A percentile compares a stretch with the other conserved stretches of the same genome.
phyloP scores from a whole-genome alignment of 2,888 invertebrate species.

The Ormyrus pomaceus region DNA sequence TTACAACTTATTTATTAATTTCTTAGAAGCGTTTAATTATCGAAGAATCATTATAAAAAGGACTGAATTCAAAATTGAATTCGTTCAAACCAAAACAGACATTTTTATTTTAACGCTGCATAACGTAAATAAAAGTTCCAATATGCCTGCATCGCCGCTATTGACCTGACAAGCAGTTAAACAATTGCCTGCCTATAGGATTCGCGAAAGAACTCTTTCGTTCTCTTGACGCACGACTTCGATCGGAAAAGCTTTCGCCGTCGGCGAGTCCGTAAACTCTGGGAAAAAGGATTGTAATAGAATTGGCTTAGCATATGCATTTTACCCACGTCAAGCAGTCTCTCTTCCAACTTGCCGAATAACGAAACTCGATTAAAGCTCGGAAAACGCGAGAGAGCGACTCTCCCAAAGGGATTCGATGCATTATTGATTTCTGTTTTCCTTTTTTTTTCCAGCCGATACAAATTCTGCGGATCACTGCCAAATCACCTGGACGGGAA shows the following conservation, averaged over 20 bases:
- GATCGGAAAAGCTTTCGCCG: constrained; percentile 39
- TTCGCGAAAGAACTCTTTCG: constrained; percentile 17
- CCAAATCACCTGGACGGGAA: constrained; percentile 84
- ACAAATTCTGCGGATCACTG: constrained; percentile 79
- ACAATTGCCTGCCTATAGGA: not conserved
- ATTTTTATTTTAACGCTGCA: too few species aligned
- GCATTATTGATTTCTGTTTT: too few species aligned
- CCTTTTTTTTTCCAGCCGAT: constrained; percentile 62
- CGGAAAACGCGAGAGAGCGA: not conserved
- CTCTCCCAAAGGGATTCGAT: too few species aligned
- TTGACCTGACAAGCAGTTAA: constrained; percentile 27
- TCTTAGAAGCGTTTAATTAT: too few species aligned
- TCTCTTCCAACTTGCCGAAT: constrained; percentile 1
- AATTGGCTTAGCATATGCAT: constrained; percentile 35
- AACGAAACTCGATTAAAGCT: constrained; percentile 20
- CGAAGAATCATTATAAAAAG: too few species aligned
- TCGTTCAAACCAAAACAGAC: too few species aligned
- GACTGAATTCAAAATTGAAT: too few species aligned
- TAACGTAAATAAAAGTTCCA: too few species aligned
- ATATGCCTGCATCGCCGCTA: too few species aligned
- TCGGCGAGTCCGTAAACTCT: constrained; percentile 31
- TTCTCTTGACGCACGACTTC: constrained; percentile 24
- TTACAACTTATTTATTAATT: too few species aligned
- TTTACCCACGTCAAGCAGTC: constrained; percentile 4
- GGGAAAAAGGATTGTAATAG: constrained; percentile 21